A percentile compares a stretch with the other conserved stretches of the same genome.
phyloP scores from a whole-genome alignment of 2,888 invertebrate species.

The Rotaria magnacalcarata region DNA sequence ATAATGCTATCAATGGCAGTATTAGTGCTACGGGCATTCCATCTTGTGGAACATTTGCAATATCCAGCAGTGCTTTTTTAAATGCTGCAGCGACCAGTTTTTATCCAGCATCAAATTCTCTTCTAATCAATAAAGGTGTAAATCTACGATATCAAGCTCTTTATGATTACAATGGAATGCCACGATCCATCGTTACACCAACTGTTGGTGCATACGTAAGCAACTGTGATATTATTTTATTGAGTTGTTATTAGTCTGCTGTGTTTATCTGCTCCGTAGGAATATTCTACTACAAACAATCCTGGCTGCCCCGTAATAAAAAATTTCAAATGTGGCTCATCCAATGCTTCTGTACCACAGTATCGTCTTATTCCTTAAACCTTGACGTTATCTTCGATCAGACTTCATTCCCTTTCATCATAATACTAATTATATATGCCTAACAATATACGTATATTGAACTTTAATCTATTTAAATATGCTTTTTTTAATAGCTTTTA shows the following conservation, averaged over 20 bases:
- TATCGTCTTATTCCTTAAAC: no score
- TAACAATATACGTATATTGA: no score
- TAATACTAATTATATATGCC: no score
- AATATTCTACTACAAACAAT: not conserved
- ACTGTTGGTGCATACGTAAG: not conserved
- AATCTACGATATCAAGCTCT: not conserved
- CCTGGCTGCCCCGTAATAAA: not conserved
- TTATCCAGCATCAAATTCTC: not conserved
- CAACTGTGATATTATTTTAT: not conserved
- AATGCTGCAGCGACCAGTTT: not conserved
- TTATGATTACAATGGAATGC: not conserved
- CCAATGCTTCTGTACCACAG: not conserved
- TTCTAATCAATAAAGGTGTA: not conserved
- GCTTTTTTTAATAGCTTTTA: no score
- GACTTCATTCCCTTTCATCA: no score
- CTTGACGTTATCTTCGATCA: no score
- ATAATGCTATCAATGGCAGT: not conserved
- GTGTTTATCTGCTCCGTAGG: not conserved
- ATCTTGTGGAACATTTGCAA: not conserved
- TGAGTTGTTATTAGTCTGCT: not conserved
- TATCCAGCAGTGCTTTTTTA: not conserved
- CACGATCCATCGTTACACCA: not conserved
- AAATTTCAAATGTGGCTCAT: not conserved
- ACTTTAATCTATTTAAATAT: no score
- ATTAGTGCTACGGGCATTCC: not conserved